Conservation (phyloP, 1,140 invertebrate species). For the Odontomachus brunneus region DNA sequence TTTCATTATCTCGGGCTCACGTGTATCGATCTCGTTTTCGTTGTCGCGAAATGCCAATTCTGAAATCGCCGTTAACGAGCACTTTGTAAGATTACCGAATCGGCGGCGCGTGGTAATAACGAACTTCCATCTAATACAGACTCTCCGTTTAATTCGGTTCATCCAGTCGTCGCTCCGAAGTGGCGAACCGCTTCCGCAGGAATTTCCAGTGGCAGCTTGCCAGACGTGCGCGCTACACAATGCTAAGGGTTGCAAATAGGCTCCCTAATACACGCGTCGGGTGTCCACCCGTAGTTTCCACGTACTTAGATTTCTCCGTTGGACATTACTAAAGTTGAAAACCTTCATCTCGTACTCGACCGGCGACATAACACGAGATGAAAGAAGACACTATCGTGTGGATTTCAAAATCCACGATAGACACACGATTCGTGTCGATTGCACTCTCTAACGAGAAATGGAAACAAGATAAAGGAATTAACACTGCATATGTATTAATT, state of each 20-base stretch:
- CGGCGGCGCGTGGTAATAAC: constrained; percentile 36
- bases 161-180: constrained; percentile 46
- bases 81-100: constrained; percentile 50
- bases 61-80: constrained; percentile 49
- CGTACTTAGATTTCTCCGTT: constrained; percentile 7
- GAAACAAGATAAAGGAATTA: too few relatives aligned
- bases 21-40: constrained; percentile 30
- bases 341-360: neutral
- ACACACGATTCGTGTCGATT: too few relatives aligned
- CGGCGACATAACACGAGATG: neutral
- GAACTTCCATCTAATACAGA: constrained; percentile 48
- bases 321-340: neutral
- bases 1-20: constrained; percentile 43
- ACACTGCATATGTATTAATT: constrained; percentile 1
- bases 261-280: constrained; percentile 13
- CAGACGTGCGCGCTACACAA: constrained; percentile 32
- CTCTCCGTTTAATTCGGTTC: constrained; percentile 49
- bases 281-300: neutral
- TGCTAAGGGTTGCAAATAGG: constrained; percentile 39
- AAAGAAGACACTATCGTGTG: neutral
- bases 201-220: constrained; percentile 57
- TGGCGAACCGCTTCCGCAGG: constrained; percentile 56
- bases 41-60: constrained; percentile 8
- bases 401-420: neutral
- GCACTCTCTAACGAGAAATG: too few relatives aligned